Conservation (phyloP, 2,113 vertebrate genomes). For the Loxodonta africana region DNA sequence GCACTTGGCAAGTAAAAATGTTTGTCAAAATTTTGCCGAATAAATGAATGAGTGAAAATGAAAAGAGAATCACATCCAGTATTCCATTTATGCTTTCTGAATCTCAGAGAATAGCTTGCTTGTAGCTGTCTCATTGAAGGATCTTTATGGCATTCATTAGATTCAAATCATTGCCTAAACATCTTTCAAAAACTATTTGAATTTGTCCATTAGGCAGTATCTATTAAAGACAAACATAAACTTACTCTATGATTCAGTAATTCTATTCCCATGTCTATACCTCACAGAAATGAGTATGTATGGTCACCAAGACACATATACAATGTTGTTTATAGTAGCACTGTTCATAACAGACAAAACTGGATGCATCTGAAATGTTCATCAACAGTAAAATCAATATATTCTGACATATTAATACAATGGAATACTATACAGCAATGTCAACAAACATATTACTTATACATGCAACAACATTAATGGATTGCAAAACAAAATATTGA, state of each 20-base stretch:
- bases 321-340: not conserved
- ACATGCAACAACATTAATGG: not conserved
- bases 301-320: not conserved
- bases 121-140: conserved; percentile 22
- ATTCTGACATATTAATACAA: not conserved
- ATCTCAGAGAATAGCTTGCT: conserved; percentile 14
- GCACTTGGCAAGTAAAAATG: too few species aligned
- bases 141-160: conserved; percentile 21
- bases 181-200: not conserved
- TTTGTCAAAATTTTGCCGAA: too few species aligned
- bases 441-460: not conserved
- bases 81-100: not conserved
- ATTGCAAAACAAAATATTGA: too few species aligned
- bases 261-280: too few species aligned
- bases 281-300: too few species aligned
- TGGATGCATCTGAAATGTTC: too few species aligned
- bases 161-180: not conserved
- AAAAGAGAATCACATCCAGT: not conserved
- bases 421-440: not conserved
- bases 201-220: not conserved
- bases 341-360: not conserved
- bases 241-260: too few species aligned
- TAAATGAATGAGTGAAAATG: too few species aligned
- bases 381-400: too few species aligned
- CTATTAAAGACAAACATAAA: not conserved